Evolutionary conservation across 2,797 vertebrate species (phyloP), one percentile per base, ranked within the genome.

Genomic region (Epinephelus coioides): DNA sequence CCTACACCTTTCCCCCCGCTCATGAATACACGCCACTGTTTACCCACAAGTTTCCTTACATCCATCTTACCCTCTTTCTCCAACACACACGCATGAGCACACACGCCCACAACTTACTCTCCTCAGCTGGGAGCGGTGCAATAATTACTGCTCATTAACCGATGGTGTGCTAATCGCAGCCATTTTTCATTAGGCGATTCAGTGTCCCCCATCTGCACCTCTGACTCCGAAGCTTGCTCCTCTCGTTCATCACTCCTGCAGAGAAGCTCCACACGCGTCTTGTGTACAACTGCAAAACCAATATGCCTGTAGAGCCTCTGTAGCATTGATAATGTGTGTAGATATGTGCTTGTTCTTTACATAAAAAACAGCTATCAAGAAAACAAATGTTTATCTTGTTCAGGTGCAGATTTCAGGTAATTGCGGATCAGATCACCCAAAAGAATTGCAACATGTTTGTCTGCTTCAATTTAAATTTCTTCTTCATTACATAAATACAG

Each of bases 141-240:
- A 91, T 95, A 95, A 96, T 96, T 95, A 94, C 88, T 88, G 87
- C 91, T 95, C 92, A 94, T 95, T 95, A 95, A 88, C 80, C 60
- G 63, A 84, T 76, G 85, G 76, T 88, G 73, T 64, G 82, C 90
- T 96, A 95, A 95, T 96, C 88, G 91, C 87, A 80, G 89, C 86
- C 86, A 95, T 95, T 94, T 93, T 93, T 96, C 93, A 95, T 89
- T 75, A 90, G 86, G 53, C 83, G 59, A 81, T 85, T 93, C 86
- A 17, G 77, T 87, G 80, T 68, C 71, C 77, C 84, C 83, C 81
- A 57, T 78, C 83, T 74, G 74, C 82, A 88, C 88, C 86, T 82
- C 83, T 90, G 89, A 93, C 87, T 86, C 88, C 0, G 30, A 78
- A 69, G 53, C 71, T 78, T 74, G 81, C 82, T 85, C 67, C 64